Percentiles rank a stretch among this genome's conserved stretches.
These are phyloP conservation scores for Acleris cristana DNA, from an alignment of 2,888 invertebrate species.

Conservation along the genomic window DNA sequence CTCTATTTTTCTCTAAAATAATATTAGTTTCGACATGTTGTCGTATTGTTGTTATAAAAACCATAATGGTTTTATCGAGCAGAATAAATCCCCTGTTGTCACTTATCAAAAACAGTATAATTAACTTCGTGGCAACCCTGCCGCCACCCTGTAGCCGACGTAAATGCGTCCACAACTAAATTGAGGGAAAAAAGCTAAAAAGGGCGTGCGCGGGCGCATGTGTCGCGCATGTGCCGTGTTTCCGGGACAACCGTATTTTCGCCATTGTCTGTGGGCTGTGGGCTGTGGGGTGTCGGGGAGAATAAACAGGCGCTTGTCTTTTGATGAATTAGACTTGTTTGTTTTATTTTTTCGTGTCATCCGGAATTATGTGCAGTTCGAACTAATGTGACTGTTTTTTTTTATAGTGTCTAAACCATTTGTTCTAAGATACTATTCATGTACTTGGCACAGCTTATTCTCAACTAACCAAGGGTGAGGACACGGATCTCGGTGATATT, in stretches of 20 bases:
- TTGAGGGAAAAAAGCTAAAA: slow-evolving; percentile 69
- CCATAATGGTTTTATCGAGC: no score
- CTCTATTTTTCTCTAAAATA: no score
- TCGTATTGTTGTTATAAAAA: no score
- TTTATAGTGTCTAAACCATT: no score
- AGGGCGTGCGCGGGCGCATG: slow-evolving; percentile 75
- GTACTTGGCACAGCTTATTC: no score
- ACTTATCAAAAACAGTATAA: no score
- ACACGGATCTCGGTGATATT: no score
- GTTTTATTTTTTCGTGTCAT: not conserved
- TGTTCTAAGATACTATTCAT: no score
- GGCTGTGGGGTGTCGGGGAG: slow-evolving; percentile 48
- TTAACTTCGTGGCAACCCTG: slow-evolving; percentile 6
- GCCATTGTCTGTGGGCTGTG: slow-evolving; percentile 56
- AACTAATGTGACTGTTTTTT: not conserved
- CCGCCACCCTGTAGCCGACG: slow-evolving; percentile 46
- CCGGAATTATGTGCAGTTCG: not conserved
- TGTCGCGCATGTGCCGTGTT: slow-evolving; percentile 74
- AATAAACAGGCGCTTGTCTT: slow-evolving; percentile 44
- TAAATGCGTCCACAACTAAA: slow-evolving; percentile 62
- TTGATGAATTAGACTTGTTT: slow-evolving; percentile 8
- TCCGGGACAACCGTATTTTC: slow-evolving; percentile 74
- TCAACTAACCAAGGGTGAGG: no score
- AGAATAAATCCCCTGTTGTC: no score
- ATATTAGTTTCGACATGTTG: no score